Percentiles rank a stretch among this genome's conserved stretches.
Evolutionary conservation across 92 coral and sea anemone species (phyloP).

Genomic region (Hydrozoanthus gracilis): DNA sequence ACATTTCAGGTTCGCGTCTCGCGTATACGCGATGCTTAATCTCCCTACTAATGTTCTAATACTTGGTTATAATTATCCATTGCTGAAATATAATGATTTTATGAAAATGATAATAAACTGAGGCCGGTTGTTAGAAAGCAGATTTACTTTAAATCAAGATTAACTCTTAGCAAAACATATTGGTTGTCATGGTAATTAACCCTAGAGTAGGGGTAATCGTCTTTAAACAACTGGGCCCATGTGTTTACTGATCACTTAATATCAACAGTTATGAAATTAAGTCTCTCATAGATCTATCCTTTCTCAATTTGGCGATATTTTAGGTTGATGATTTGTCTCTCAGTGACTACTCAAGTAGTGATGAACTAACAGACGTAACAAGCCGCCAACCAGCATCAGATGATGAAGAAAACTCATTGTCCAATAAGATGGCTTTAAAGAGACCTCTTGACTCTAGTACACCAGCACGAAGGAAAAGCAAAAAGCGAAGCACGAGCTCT

Average conservation of each 20-base stretch:
- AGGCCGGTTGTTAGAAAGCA: too few relatives aligned
- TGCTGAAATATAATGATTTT: too few relatives aligned
- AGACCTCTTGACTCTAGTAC: slow-evolving; percentile 5
- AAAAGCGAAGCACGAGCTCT: slow-evolving; percentile 54
- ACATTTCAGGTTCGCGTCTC: too few relatives aligned
- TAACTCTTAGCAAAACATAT: too few relatives aligned
- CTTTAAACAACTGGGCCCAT: too few relatives aligned
- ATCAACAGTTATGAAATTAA: neutral
- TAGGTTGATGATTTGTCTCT: slow-evolving; percentile 51
- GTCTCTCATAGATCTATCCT: neutral
- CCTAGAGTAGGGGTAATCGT: too few relatives aligned
- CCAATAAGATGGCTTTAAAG: slow-evolving; percentile 37
- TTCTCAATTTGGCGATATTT: slow-evolving; percentile 3
- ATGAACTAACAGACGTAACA: slow-evolving; percentile 90
- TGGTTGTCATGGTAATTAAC: too few relatives aligned
- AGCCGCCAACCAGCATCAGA: slow-evolving; percentile 55
- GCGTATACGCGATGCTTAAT: too few relatives aligned
- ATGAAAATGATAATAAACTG: too few relatives aligned
- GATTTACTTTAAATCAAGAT: too few relatives aligned
- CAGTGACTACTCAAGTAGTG: slow-evolving; percentile 64
- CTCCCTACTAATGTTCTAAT: too few relatives aligned
- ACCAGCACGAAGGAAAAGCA: slow-evolving; percentile 28
- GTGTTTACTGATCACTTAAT: neutral
- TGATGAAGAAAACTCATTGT: slow-evolving; percentile 77
- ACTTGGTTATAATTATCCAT: too few relatives aligned